Base-by-base conservation (phyloP, 2,797 vertebrate species). In the Oophaga sylvatica region DNA sequence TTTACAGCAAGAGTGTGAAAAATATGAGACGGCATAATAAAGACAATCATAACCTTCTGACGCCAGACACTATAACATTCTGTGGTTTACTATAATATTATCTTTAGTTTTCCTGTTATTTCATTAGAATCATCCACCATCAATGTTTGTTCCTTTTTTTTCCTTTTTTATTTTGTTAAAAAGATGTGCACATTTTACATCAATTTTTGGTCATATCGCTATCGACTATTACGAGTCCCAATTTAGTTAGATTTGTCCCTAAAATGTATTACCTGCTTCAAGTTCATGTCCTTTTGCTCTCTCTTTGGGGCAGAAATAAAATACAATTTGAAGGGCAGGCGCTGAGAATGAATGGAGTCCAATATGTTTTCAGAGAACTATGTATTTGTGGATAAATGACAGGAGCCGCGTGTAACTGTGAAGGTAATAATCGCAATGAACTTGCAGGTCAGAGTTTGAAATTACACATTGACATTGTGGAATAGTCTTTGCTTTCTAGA, bases 351-450 rank as follows among this genome's bases (percentile, higher is more conserved):
- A 35, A 73, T 60, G 78, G 75, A 83, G 56, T 70, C 59, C 80
- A 87, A 67, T 87, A 70, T 83, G 48, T 70, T 65, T 83, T 73
- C 41, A 13, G 56, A 31, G 60, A 82, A 26, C 80, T 82, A 29
- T 73, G 81, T 83, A 80, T 78, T 35, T 68, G 63, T 70, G 56
- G 76, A 80, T 84, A 84, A 88, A 84, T 83, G 81, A 53, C 81
- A 78, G 56, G 70, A 63, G 65, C 80, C 77, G 53, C 48, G 16
- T 73, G 76, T 73, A 75, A 78, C 79, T 41, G 65, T 82, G 80
- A 71, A 87, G 75, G 78, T 88, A 88, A 84, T 88, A 88, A 84
- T 84, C 76, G 41, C 48, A 45, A 73, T 84, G 75, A 83, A 68
- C 68, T 60, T 83, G 29, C 80, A 83, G 86, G 86, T 88, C 87